Conservation (phyloP, 2,888 invertebrate species). For the Cinara cedri region DNA sequence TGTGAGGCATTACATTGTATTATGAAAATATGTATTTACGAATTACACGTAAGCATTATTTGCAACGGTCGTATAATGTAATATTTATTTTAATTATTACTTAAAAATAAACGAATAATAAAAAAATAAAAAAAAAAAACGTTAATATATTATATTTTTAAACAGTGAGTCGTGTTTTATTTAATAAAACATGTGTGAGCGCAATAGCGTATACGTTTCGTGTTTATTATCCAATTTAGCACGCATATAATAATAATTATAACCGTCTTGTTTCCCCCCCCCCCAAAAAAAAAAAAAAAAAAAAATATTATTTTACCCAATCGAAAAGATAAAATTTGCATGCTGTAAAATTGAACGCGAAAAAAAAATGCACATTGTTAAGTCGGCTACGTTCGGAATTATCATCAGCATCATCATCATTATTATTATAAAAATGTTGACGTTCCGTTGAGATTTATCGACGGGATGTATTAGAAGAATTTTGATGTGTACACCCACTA, state of each 20-base stretch:
- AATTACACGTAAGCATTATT: slow-evolving; percentile 5
- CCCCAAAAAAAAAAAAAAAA: too few relatives aligned
- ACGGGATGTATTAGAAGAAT: neutral
- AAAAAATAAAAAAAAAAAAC: too few relatives aligned
- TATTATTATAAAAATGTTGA: neutral
- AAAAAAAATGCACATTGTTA: too few relatives aligned
- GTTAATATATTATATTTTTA: slow-evolving; percentile 3
- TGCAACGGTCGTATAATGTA: neutral
- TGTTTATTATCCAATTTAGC: slow-evolving; percentile 26
- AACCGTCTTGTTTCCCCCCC: neutral
- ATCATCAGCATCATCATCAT: too few relatives aligned
- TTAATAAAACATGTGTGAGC: neutral
- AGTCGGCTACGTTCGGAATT: slow-evolving; percentile 12
- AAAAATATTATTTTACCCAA: neutral
- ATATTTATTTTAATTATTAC: slow-evolving; percentile 14
- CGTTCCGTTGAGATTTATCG: neutral
- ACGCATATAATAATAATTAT: slow-evolving; percentile 14
- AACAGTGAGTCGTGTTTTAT: neutral
- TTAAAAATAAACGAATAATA: slow-evolving; percentile 11
- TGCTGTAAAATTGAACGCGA: neutral
- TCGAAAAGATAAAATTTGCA: neutral
- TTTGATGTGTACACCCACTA: too few relatives aligned
- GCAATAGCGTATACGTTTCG: neutral
- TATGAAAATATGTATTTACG: too few relatives aligned
- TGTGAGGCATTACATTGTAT: neutral